Evolutionary conservation across 2,888 invertebrate species (phyloP).

Genomic region (Disparrhopalites patrizii): DNA sequence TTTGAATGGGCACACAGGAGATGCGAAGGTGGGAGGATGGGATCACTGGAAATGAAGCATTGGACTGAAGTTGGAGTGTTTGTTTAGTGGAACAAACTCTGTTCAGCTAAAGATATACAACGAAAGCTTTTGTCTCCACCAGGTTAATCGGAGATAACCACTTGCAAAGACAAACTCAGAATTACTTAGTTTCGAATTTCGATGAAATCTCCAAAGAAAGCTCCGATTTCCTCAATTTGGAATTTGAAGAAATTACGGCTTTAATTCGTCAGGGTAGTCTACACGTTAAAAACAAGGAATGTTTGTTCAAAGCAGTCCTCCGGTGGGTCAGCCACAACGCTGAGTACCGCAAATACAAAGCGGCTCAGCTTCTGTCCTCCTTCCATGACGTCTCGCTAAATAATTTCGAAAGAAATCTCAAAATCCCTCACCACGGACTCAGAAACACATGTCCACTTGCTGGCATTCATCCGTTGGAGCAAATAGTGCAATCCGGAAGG

Average conservation of each 20-base stretch:
- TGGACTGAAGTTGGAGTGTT: no score
- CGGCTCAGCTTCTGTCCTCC: constrained; percentile 73
- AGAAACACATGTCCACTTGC: background rate
- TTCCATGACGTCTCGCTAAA: constrained; percentile 77
- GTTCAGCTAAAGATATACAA: no score
- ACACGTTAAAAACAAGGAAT: constrained; percentile 81
- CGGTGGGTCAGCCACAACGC: constrained; percentile 81
- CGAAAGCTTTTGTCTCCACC: background rate
- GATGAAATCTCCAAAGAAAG: constrained; percentile 66
- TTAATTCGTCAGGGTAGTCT: constrained; percentile 75
- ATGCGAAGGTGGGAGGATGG: no score
- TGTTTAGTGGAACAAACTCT: no score
- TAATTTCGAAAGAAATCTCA: constrained; percentile 77
- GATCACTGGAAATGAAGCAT: no score
- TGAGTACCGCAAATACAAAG: constrained; percentile 65
- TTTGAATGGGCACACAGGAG: no score
- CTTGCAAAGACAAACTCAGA: constrained; percentile 65
- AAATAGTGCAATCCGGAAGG: background rate
- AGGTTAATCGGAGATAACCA: constrained; percentile 63
- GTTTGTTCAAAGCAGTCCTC: constrained; percentile 78
- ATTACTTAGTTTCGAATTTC: constrained; percentile 72
- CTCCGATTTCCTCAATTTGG: constrained; percentile 68
- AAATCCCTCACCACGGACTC: constrained; percentile 63
- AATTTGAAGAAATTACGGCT: constrained; percentile 67
- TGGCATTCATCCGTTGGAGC: background rate